Conservation (phyloP, 2,888 invertebrate species). For the Noctuana brunneofusca region DNA sequence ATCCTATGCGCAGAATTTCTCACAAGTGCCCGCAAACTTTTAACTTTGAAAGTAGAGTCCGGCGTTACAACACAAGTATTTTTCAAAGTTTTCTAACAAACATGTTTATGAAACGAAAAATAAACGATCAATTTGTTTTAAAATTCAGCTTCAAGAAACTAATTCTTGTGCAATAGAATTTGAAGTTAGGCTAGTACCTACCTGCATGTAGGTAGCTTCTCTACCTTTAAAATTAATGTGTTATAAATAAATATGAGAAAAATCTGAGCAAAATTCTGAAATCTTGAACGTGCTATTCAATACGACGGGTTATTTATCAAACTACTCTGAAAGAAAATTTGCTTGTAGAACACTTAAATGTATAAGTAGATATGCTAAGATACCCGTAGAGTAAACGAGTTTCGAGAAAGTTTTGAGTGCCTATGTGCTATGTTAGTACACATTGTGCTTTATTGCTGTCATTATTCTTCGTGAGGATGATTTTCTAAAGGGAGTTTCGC, state of each 20-base stretch:
- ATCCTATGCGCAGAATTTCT: conserved; percentile 22
- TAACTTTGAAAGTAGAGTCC: conserved; percentile 18
- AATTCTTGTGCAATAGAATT: background rate
- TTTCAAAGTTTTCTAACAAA: conserved; percentile 20
- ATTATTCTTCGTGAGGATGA: conserved; percentile 8
- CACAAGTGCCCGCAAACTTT: conserved; percentile 15
- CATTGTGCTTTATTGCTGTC: conserved; percentile 2
- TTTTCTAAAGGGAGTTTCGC: conserved; percentile 11
- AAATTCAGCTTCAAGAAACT: conserved; percentile 6
- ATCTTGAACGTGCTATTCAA: conserved; percentile 25
- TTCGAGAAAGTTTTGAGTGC: conserved; percentile 14
- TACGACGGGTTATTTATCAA: conserved; percentile 33
- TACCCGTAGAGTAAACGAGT: conserved; percentile 30
- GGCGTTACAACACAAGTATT: conserved; percentile 17
- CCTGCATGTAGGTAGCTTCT: too few species aligned
- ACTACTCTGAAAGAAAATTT: conserved; percentile 28
- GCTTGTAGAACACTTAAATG: conserved; percentile 21
- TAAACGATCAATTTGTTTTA: conserved; percentile 12
- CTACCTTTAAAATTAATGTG: conserved; percentile 19
- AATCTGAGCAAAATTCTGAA: conserved; percentile 24
- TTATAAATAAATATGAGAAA: conserved; percentile 30
- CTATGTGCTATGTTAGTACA: conserved; percentile 8
- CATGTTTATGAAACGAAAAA: conserved; percentile 23
- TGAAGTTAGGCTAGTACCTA: too few species aligned
- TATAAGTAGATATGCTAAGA: conserved; percentile 13